Evolutionary conservation across 2,113 vertebrate species (phyloP), one percentile per base, ranked within the genome.

Genomic region (Barbus barbus): DNA sequence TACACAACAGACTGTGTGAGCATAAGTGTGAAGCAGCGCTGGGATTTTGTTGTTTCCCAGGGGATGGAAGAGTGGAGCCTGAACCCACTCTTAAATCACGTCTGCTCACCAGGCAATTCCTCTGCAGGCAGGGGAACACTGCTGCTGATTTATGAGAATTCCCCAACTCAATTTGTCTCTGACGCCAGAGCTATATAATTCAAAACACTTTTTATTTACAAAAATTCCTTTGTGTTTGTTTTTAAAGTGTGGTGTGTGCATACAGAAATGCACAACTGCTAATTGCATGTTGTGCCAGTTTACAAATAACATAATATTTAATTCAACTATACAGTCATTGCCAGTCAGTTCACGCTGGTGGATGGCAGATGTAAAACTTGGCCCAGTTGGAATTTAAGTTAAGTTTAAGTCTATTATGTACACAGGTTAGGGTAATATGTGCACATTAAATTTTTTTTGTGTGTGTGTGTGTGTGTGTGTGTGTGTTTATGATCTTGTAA

Each of bases 111-210:
- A 89, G 87, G 91, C 90, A 92, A 87, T 92, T 90, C 88, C 86
- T 87, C 46, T 83, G 65, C 80, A 87, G 91, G 91, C 90, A 87
- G 90, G 33, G 58, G 87, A 74, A 91, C 89, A 88, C 76, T 24
- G 82, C 73, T 63, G 69, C 58, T 94, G 93, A 95, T 94, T 94
- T 94, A 94, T 93, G 92, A 92, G 76, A 56, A 88, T 89, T 90
- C 90, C 89, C 78, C 90, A 87, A 84, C 88, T 90, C 92, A 90
- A 93, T 94, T 93, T 93, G 90, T 94, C 93, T 93, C 88, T 69
- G 86, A 91, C 89, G 91, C 84, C 77, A 90, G 85, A 77, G 89
- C 92, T 92, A 91, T 92, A 92, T 93, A 92, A 92, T 93, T 92
- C 91, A 91, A 92, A 92, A 91, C 90, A 87, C 87, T 93, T 91